phyloP scores from a whole-genome alignment of 2,113 vertebrate species.

The Lamprotornis superbus region DNA sequence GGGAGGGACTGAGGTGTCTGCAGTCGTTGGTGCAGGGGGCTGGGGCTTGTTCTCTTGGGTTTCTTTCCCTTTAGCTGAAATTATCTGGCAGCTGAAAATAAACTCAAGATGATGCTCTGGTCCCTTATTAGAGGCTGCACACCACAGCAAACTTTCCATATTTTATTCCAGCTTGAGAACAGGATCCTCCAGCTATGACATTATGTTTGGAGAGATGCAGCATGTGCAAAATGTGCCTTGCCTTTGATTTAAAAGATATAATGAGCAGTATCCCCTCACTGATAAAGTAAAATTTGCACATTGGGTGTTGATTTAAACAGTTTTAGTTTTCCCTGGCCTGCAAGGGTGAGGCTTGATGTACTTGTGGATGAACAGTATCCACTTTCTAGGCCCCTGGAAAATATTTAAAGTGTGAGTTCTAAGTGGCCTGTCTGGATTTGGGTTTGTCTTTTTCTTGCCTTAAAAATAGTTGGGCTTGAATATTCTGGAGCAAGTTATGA shows the following conservation, averaged over 20 bases:
- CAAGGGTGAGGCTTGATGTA: not conserved
- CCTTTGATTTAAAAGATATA: not conserved
- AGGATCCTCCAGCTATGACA: not conserved
- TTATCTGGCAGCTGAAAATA: not conserved
- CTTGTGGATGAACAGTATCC: not conserved
- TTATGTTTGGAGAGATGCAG: not conserved
- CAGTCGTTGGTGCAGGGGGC: accelerated
- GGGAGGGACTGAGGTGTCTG: not conserved
- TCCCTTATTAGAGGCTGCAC: not conserved
- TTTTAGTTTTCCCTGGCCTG: not conserved
- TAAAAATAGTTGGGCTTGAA: not conserved
- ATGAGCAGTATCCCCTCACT: not conserved
- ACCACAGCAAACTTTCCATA: not conserved
- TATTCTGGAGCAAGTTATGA: not conserved
- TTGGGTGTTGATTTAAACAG: not conserved
- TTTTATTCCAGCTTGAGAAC: not conserved
- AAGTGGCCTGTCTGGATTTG: not conserved
- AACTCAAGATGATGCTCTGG: not conserved
- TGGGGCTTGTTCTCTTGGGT: not conserved
- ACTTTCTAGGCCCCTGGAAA: not conserved
- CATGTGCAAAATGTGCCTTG: not conserved
- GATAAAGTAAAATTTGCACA: not conserved
- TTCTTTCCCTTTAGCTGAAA: not conserved
- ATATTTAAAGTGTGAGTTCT: not conserved
- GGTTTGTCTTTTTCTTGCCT: not conserved